Base-by-base conservation (phyloP, 2,797 vertebrate genomes). In the Sebastes matsubarae region DNA sequence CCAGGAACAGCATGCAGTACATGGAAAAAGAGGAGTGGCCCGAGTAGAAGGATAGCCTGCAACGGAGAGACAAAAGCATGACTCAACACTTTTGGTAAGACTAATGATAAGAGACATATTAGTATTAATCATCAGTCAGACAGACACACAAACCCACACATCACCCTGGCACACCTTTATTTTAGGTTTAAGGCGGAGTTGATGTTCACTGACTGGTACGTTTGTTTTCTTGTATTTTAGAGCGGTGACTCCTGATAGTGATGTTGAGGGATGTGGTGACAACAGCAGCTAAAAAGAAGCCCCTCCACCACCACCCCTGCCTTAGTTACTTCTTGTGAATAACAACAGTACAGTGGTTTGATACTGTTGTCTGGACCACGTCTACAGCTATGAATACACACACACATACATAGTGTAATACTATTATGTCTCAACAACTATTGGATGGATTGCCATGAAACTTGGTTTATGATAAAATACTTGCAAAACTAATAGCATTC, bases 1-100 rank as follows among this genome's bases (percentile, higher is more conserved):
- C 98, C 85, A 99, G 87, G 86, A 99, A 99, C 85, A 99, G 84
- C 98, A 99, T 98, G 94, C 97, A 98, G 96, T 99, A 99, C 99
- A 99, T 99, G 90, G 99, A 99, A 91, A 99, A 99, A 0, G 98
- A 99, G 22, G 99, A 97, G 93, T 99, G 99, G 54, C 99, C 99
- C 0, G 99, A 99, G 90, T 99, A 99, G 94, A 99, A 99, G 3
- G 99, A 99, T 2, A 99, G 77, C 88, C 99, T 99, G 90, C 73
- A 92, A 80, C 54, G 73, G 9, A 88, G 54, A 93, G 14, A 93
- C 4, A 83, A 1, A 75, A 61, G n/a, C 12, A 54, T 5, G 9
- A 8, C 34, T 89, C 66, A 81, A n/a, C 46, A 73, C 22, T 59
- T 59, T 71, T 30, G 8, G 6, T 29, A 6, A 20, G 13, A 38